Conservation (phyloP, 1,140 invertebrate species). For the Drosophila neocordata region DNA sequence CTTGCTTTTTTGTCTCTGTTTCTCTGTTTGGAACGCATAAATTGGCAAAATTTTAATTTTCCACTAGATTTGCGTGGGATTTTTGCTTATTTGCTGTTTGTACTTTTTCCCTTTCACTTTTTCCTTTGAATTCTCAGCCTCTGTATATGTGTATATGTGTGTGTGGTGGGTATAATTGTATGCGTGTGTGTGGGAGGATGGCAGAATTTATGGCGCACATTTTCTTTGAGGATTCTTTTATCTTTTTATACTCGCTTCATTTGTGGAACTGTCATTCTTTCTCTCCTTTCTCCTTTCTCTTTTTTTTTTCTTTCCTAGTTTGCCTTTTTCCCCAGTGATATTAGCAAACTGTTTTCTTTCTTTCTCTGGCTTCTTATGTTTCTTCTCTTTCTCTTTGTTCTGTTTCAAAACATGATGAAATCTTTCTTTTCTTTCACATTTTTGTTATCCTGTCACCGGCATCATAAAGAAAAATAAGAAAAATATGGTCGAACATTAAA, state of each 20-base stretch:
- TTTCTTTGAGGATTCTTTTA: slow-evolving; percentile 20
- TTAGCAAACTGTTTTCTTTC: neutral
- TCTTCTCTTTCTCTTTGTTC: neutral
- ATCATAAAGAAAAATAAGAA: neutral
- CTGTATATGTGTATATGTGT: neutral
- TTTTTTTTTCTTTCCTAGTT: neutral
- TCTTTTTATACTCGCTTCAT: slow-evolving; percentile 17
- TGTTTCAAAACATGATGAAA: neutral
- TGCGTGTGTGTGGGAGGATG: neutral
- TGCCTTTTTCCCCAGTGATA: neutral
- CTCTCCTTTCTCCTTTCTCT: neutral
- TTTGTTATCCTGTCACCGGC: neutral
- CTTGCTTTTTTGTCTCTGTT: neutral
- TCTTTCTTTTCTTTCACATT: neutral
- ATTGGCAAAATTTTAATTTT: slow-evolving; percentile 52
- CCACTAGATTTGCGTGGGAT: slow-evolving; percentile 52
- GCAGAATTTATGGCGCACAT: slow-evolving; percentile 2
- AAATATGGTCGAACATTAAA: neutral
- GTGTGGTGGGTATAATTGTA: neutral
- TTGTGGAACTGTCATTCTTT: neutral
- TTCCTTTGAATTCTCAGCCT: slow-evolving; percentile 26
- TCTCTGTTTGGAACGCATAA: slow-evolving; percentile 27
- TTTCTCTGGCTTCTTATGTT: neutral
- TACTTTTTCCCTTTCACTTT: slow-evolving; percentile 14
- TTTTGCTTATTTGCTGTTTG: slow-evolving; percentile 27